Percentiles rank a stretch among this genome's conserved stretches.
Evolutionary conservation across 1,140 invertebrate genomes (phyloP).

Genomic region (Zelostemma sp.): DNA sequence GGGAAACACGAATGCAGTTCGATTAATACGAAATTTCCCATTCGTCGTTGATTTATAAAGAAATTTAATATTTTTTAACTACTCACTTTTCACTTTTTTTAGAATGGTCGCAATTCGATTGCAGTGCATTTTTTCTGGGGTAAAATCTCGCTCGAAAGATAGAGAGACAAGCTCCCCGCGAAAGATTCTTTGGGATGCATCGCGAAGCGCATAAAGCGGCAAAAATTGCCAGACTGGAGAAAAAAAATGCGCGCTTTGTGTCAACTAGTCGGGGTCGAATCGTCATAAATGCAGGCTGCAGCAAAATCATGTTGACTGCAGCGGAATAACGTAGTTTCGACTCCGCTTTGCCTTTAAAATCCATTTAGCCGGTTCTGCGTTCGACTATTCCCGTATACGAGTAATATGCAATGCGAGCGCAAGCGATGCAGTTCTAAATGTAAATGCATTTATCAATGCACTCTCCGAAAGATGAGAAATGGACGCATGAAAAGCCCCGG

Average conservation of each 20-base stretch:
- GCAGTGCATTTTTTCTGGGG: too few species aligned
- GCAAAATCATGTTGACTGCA: constrained; percentile 63
- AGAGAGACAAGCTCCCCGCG: background rate
- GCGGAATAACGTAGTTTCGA: constrained; percentile 63
- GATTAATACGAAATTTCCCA: too few species aligned
- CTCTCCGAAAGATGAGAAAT: constrained; percentile 33
- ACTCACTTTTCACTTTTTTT: too few species aligned
- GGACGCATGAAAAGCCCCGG: constrained; percentile 42
- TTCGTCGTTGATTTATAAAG: too few species aligned
- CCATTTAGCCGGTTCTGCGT: constrained; percentile 59
- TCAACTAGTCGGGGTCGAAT: constrained; percentile 28
- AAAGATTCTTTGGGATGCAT: background rate
- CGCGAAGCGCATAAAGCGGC: constrained; percentile 10
- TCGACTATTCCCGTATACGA: constrained; percentile 23
- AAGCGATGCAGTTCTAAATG: constrained; percentile 53
- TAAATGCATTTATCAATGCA: constrained; percentile 61
- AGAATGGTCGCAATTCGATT: too few species aligned
- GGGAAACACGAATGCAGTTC: too few species aligned
- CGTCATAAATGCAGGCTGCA: constrained; percentile 52
- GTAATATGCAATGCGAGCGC: constrained; percentile 19
- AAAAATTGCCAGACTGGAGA: constrained; percentile 29
- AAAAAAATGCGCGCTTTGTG: constrained; percentile 22
- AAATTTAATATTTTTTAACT: too few species aligned
- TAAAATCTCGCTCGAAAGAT: background rate
- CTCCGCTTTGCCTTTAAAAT: constrained; percentile 60